Evolutionary conservation across 2,113 vertebrate species (phyloP).

Genomic region (Ictalurus punctatus): DNA sequence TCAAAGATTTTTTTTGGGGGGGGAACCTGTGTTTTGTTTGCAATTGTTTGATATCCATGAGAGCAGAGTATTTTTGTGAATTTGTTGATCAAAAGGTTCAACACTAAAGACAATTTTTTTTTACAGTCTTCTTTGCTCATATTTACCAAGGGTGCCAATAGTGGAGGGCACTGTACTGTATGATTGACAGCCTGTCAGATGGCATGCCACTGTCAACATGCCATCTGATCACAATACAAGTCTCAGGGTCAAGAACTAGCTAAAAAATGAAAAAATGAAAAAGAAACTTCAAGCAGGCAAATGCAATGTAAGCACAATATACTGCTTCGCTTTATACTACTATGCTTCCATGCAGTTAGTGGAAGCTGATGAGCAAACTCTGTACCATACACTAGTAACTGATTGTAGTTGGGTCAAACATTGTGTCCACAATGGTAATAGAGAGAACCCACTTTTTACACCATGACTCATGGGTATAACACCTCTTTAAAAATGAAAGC

Average conservation of each 20-base stretch:
- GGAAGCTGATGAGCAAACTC: background rate
- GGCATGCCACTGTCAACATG: background rate
- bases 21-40: too few species aligned
- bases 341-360: background rate
- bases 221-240: background rate
- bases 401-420: slow-evolving; percentile 1
- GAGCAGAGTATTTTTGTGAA: too few species aligned
- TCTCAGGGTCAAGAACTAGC: background rate
- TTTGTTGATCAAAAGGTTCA: too few species aligned
- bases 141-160: too few species aligned
- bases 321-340: background rate
- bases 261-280: too few species aligned
- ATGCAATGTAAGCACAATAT: background rate
- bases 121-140: too few species aligned
- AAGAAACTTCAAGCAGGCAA: background rate
- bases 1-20: too few species aligned
- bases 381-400: background rate
- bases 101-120: too few species aligned
- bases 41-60: too few species aligned
- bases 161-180: too few species aligned
- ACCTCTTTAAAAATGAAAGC: slow-evolving; percentile 8
- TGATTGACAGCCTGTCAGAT: background rate
- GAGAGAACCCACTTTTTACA: background rate
- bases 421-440: background rate
- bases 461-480: background rate